phyloP scores from a whole-genome alignment of 2,888 invertebrate genomes.

The Parelbella ahira region DNA sequence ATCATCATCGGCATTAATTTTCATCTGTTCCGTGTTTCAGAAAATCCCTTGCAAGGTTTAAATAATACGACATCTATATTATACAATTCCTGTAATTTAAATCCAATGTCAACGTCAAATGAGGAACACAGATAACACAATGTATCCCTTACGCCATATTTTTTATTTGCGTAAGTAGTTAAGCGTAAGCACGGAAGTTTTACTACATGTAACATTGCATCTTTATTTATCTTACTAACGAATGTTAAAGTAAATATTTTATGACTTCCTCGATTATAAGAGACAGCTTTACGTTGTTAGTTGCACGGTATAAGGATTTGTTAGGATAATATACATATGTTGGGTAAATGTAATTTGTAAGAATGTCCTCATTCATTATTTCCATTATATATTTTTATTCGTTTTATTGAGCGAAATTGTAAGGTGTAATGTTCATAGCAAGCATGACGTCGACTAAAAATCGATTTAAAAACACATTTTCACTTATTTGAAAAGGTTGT shows the following conservation, averaged over 20 bases:
- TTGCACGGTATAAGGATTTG: not conserved
- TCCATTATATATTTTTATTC: too few species aligned
- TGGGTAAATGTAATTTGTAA: too few species aligned
- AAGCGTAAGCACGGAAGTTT: conserved; percentile 22
- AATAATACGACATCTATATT: conserved; percentile 7
- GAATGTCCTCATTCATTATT: too few species aligned
- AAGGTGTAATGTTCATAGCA: too few species aligned
- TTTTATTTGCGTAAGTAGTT: conserved; percentile 5
- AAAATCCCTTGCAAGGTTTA: conserved; percentile 10
- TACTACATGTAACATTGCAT: conserved; percentile 11
- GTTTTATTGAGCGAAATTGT: too few species aligned
- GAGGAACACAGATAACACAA: conserved; percentile 28
- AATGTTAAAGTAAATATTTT: not conserved
- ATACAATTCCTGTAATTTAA: conserved; percentile 12
- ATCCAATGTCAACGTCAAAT: conserved; percentile 22
- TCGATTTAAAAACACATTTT: too few species aligned
- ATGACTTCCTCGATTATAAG: not conserved
- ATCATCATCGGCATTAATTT: not conserved
- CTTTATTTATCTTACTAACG: conserved; percentile 3
- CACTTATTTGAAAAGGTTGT: too few species aligned
- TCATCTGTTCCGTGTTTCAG: conserved; percentile 6
- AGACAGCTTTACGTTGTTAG: not conserved
- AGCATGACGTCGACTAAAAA: too few species aligned
- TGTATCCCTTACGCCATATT: conserved; percentile 2
- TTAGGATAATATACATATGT: not conserved